Evolutionary conservation across 2,113 vertebrate genomes (phyloP).

Genomic region (Gorsachius goisagi): DNA sequence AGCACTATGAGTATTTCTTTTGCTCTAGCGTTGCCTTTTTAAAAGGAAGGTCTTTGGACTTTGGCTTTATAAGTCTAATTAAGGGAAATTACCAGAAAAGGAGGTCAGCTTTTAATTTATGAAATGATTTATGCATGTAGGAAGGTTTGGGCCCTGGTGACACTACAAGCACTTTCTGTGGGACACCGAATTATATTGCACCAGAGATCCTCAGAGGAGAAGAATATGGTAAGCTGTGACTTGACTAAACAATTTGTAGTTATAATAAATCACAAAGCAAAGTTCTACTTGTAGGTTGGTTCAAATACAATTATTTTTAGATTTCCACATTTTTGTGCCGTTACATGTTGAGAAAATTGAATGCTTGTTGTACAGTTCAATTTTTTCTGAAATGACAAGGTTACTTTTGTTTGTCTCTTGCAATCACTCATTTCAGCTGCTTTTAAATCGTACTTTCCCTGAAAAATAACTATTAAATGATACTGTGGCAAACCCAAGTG

Average conservation of each 20-base stretch:
- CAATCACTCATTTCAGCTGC: not conserved
- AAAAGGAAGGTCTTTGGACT: not conserved
- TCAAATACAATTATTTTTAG: not conserved
- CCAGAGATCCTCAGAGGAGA: constrained; percentile 97
- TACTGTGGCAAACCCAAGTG: not conserved
- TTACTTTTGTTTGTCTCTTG: not conserved
- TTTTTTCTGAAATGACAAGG: not conserved
- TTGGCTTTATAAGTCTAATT: not conserved
- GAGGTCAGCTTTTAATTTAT: not conserved
- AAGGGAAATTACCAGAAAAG: not conserved
- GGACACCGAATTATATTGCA: constrained; percentile 98
- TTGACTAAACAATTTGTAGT: not conserved
- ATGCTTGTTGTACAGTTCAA: not conserved
- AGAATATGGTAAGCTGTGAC: constrained; percentile 86
- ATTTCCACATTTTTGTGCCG: not conserved
- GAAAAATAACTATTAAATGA: not conserved
- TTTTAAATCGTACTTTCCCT: not conserved
- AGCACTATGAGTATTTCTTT: not conserved
- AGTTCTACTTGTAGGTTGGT: not conserved
- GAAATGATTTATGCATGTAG: constrained; percentile 66
- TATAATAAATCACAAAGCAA: not conserved
- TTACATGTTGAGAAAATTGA: not conserved
- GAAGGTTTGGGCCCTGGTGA: constrained; percentile 97
- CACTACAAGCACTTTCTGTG: constrained; percentile 98
- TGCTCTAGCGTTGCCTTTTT: not conserved